phyloP scores from a whole-genome alignment of 2,797 vertebrate species.

The Trachops cirrhosus region DNA sequence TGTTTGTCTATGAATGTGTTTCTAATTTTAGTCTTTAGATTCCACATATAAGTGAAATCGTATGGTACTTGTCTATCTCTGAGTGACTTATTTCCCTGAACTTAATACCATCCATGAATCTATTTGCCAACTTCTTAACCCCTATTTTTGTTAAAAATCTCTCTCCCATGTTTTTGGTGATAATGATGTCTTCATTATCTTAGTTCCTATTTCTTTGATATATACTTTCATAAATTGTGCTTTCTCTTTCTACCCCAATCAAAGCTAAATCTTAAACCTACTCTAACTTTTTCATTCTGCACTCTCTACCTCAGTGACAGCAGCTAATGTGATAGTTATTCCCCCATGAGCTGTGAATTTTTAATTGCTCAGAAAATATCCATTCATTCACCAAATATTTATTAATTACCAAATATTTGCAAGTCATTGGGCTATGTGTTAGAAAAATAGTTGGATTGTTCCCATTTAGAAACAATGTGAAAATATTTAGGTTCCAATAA shows the following conservation, averaged over 20 bases:
- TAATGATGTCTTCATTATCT: not conserved
- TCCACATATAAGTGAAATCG: not conserved
- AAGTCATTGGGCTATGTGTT: not conserved
- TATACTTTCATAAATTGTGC: not conserved
- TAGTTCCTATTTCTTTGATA: not conserved
- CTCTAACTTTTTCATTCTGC: not conserved
- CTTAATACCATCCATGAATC: not conserved
- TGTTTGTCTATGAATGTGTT: not conserved
- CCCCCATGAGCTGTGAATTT: not conserved
- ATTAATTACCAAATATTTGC: not conserved
- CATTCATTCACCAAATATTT: not conserved
- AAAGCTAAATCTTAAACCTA: not conserved
- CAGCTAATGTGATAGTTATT: not conserved
- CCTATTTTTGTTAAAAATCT: conserved; percentile 1
- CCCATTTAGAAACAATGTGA: not conserved
- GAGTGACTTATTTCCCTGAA: not conserved
- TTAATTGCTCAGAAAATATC: not conserved
- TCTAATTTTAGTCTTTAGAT: not conserved
- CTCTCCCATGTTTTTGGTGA: not conserved
- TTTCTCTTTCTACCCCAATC: not conserved
- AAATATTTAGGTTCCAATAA: not conserved
- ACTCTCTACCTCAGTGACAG: not conserved
- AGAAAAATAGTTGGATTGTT: not conserved
- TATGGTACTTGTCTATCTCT: not conserved
- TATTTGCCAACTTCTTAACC: not conserved